These are phyloP conservation scores for Drosophila arawakana DNA, from an alignment of 1,140 invertebrate species.

Conservation along the genomic window DNA sequence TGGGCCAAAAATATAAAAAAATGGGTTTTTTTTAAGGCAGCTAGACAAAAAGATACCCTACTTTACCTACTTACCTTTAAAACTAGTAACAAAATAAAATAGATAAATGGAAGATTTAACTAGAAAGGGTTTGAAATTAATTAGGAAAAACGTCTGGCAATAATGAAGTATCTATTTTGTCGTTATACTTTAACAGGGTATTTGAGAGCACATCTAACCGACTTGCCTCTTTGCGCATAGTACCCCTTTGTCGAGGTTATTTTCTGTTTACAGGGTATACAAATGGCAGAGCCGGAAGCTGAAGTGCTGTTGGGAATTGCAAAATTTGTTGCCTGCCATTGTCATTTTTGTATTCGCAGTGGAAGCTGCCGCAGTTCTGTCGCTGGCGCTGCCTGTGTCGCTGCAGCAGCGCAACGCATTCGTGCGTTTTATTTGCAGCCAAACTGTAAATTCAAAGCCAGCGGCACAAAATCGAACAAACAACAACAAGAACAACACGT, in stretches of 20 bases:
- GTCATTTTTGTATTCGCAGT: slow-evolving; percentile 77
- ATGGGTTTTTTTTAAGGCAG: neutral
- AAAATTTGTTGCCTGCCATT: slow-evolving; percentile 81
- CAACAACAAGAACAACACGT: slow-evolving; percentile 13
- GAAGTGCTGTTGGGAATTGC: slow-evolving; percentile 80
- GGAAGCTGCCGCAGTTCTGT: slow-evolving; percentile 2
- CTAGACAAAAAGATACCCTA: neutral
- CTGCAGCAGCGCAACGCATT: slow-evolving; percentile 48
- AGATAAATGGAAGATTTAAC: no score
- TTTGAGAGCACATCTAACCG: no score
- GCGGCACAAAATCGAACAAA: slow-evolving; percentile 71
- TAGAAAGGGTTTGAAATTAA: no score
- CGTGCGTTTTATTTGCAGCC: slow-evolving; percentile 76
- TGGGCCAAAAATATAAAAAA: neutral
- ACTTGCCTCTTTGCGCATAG: neutral
- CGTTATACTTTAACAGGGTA: no score
- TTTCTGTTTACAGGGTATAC: slow-evolving; percentile 24
- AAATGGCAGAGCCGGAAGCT: slow-evolving; percentile 70
- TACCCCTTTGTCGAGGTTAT: neutral
- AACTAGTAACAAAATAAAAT: no score
- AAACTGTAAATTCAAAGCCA: slow-evolving; percentile 78
- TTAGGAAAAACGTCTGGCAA: no score
- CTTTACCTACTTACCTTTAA: no score
- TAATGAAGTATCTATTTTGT: no score
- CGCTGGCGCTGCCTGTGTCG: neutral